A percentile compares a stretch with the other conserved stretches of the same genome.
These are phyloP conservation scores for Hetaerina titia DNA, from an alignment of 2,888 invertebrate species.

Conservation along the genomic window DNA sequence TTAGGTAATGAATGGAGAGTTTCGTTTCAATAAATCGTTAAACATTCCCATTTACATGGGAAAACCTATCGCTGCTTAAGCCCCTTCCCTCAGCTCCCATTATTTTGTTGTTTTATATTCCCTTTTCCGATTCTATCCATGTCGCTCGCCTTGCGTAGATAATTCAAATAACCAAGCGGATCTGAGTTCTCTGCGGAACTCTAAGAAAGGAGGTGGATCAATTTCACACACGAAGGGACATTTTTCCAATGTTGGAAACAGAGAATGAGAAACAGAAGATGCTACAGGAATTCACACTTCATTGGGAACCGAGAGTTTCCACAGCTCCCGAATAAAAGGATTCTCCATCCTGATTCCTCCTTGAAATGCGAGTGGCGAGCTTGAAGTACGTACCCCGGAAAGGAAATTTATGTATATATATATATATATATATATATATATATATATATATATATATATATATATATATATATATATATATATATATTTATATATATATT, in stretches of 20 bases:
- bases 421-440: no score
- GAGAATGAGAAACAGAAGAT: not conserved
- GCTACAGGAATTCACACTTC: not conserved
- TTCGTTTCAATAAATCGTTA: no score
- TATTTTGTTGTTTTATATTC: not conserved
- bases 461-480: no score
- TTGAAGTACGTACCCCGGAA: no score
- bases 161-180: not conserved
- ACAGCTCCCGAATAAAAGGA: not conserved
- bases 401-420: no score
- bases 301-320: not conserved
- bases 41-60: no score
- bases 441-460: no score
- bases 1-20: no score
- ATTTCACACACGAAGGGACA: constrained; percentile 9
- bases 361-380: not conserved
- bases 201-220: not conserved
- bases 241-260: not conserved
- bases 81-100: no score
- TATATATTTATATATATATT: no score
- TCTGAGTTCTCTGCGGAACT: not conserved
- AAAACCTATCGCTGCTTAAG: no score
- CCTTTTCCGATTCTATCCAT: not conserved
- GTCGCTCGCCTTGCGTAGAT: not conserved
- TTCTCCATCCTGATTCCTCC: not conserved